Base-by-base conservation (phyloP, 2,797 vertebrate genomes). In the Poecilia wingei region DNA sequence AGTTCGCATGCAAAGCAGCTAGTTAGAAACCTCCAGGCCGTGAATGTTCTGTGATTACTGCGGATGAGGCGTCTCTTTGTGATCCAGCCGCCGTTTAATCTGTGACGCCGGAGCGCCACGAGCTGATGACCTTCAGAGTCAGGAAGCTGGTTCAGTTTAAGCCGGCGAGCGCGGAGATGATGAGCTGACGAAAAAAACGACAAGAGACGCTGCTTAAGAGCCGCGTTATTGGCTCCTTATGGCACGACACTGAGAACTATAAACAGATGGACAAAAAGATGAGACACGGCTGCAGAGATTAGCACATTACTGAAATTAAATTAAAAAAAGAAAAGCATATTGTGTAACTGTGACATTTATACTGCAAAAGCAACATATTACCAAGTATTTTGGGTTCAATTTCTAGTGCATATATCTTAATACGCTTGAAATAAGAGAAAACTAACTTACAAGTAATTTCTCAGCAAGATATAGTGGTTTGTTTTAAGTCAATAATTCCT, bases 301-400 rank as follows among this genome's bases (percentile, higher is more conserved):
- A 86, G 87, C 78, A 85, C 82, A 85, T 87, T 72, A 82, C 77
- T 81, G 76, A 84, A 83, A 91, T 90, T 86, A 72, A 83, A 72
- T 72, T 81, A 85, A 85, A 84, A 82, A 85, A 90, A 79, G 77
- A 87, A 74, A 22, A 57, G 47, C 36, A 66, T 12, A 80, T 77
- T 84, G 86, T 90, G 70, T 87, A 83, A 87, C 74, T 2, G 2
- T 49, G 28, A 69, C 66, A 43, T 69, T 45, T 69, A 45, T 6
- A 51, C 49, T 51, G 49, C 49, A 51, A 51, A 51, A 51, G 22
- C 49, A 2, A 51, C 22, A 51, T 51, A 6, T 22, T 20, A 51
- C 49, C 20, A 22, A 22, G 6, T 22, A 51, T 22, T 51, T 51
- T 22, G 49, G 18, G 6, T 49, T 18, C 18, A 49, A 18, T 20